Evolutionary conservation across 2,797 vertebrate species (phyloP).

Genomic region (Eleutherodactylus coqui): DNA sequence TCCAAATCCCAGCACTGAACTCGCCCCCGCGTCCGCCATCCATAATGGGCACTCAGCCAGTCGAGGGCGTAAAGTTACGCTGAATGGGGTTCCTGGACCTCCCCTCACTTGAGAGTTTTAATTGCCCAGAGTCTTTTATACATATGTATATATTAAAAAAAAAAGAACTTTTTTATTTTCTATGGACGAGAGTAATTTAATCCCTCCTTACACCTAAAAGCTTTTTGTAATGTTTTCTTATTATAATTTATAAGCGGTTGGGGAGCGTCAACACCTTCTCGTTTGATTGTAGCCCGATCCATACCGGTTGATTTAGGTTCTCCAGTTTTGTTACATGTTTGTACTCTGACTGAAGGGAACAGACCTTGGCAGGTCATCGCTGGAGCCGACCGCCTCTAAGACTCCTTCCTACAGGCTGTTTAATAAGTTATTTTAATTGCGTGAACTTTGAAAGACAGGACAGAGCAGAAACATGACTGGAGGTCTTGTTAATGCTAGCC

Average conservation of each 20-base stretch:
- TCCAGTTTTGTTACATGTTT: slow-evolving; percentile 26
- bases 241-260: slow-evolving; percentile 57
- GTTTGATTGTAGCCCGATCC: slow-evolving; percentile 6
- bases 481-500: not conserved
- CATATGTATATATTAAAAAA: slow-evolving; percentile 75
- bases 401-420: slow-evolving; percentile 16
- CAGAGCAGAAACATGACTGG: not conserved
- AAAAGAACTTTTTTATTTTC: slow-evolving; percentile 79
- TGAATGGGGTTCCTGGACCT: slow-evolving; percentile 80
- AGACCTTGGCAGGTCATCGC: not conserved
- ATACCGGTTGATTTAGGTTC: not conserved
- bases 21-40: slow-evolving; percentile 65
- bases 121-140: slow-evolving; percentile 64
- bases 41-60: slow-evolving; percentile 73
- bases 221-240: slow-evolving; percentile 54
- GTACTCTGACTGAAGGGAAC: slow-evolving; percentile 23
- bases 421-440: slow-evolving; percentile 20
- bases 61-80: slow-evolving; percentile 85
- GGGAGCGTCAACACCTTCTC: not conserved
- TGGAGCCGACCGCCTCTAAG: not conserved
- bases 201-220: slow-evolving; percentile 40
- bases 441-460: slow-evolving; percentile 19
- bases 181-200: slow-evolving; percentile 79
- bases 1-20: slow-evolving; percentile 71
- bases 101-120: slow-evolving; percentile 70